Conservation (phyloP, 2,113 vertebrate species). For the Mionectes macconnelli region DNA sequence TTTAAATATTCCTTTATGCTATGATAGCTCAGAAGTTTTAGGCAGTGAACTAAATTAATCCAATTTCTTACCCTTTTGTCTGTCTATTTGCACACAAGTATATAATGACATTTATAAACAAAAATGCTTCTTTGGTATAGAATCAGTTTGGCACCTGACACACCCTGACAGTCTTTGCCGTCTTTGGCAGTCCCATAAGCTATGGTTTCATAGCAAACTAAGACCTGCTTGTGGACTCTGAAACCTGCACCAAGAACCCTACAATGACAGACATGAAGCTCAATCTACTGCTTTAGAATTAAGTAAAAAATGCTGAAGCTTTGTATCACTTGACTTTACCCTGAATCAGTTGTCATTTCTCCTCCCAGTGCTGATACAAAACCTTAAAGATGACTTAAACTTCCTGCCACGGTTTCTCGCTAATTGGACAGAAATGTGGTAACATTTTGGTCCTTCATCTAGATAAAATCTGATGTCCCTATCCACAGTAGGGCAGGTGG, state of each 20-base stretch:
- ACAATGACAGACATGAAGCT: not conserved
- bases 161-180: not conserved
- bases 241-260: not conserved
- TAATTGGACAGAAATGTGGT: not conserved
- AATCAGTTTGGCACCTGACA: not conserved
- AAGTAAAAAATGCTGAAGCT: not conserved
- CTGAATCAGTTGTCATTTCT: not conserved
- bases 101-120: not conserved
- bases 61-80: not conserved
- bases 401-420: not conserved
- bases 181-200: not conserved
- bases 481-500: rapidly evolving
- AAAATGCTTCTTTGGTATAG: not conserved
- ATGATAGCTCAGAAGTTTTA: not conserved
- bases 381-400: not conserved
- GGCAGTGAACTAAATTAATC: not conserved
- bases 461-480: not conserved
- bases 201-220: not conserved
- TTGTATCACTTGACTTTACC: not conserved
- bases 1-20: not conserved
- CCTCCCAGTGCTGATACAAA: not conserved
- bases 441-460: not conserved
- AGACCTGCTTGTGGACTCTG: not conserved
- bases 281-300: not conserved
- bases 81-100: not conserved